Evolutionary conservation across 2,113 vertebrate genomes (phyloP).

Genomic region (Meriones unguiculatus): DNA sequence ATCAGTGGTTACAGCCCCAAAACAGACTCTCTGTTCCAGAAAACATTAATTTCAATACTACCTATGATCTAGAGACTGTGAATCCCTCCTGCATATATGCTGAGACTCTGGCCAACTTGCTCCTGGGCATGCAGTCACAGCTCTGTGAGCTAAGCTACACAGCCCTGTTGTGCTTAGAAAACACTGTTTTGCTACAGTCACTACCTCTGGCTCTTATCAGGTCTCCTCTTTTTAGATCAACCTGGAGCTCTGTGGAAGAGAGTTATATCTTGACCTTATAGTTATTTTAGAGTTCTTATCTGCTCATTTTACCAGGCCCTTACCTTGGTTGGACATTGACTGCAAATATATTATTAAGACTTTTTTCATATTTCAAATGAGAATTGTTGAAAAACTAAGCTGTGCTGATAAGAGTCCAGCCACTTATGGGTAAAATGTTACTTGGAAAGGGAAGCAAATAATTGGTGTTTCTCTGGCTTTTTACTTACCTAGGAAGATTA

Average conservation of each 20-base stretch:
- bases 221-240: not conserved
- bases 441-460: not conserved
- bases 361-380: constrained; percentile 23
- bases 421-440: not conserved
- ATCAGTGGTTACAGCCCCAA: not conserved
- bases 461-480: not conserved
- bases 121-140: not conserved
- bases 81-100: not conserved
- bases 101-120: not conserved
- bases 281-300: not conserved
- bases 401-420: not conserved
- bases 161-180: no score
- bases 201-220: not conserved
- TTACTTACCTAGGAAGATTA: not conserved
- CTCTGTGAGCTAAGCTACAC: not conserved
- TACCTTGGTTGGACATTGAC: not conserved
- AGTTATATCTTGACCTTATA: not conserved
- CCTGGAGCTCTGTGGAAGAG: no score
- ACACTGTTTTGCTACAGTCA: not conserved
- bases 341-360: not conserved
- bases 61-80: not conserved
- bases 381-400: not conserved
- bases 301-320: not conserved
- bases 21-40: not conserved
- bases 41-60: not conserved